A percentile compares a stretch with the other conserved stretches of the same genome.
These are phyloP conservation scores for Neomicropteryx cornuta DNA, from an alignment of 1,140 invertebrate species.

Conservation along the genomic window DNA sequence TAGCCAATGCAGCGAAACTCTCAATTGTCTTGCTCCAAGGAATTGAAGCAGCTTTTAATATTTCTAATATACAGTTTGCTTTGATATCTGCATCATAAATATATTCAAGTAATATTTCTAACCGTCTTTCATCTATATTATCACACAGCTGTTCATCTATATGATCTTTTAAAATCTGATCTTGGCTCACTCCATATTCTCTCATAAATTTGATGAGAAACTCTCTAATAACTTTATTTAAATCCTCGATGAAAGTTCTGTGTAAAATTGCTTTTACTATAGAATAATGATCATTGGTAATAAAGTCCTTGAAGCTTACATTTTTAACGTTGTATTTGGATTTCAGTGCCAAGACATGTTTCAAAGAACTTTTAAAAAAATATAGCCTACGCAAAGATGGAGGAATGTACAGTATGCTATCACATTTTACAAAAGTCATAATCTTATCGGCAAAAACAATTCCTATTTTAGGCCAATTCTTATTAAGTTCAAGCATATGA, in stretches of 20 bases:
- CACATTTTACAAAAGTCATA: slow-evolving; percentile 9
- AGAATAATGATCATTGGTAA: slow-evolving; percentile 7
- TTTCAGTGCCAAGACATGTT: slow-evolving; percentile 13
- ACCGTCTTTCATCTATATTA: slow-evolving; percentile 12
- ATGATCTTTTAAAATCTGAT: slow-evolving; percentile 12
- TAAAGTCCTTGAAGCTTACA: slow-evolving; percentile 12
- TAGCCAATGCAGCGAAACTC: slow-evolving; percentile 6
- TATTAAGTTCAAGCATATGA: slow-evolving; percentile 10
- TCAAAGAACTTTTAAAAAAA: slow-evolving; percentile 11
- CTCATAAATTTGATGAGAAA: slow-evolving; percentile 10
- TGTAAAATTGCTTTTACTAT: slow-evolving; percentile 11
- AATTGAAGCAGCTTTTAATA: slow-evolving; percentile 11
- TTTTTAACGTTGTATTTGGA: slow-evolving; percentile 13
- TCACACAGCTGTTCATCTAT: slow-evolving; percentile 12
- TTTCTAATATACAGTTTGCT: slow-evolving; percentile 8
- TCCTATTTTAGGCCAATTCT: slow-evolving; percentile 15
- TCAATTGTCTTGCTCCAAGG: slow-evolving; percentile 11
- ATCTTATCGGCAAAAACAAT: slow-evolving; percentile 14
- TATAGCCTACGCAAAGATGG: slow-evolving; percentile 10
- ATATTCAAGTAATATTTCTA: slow-evolving; percentile 12
- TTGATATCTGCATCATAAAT: slow-evolving; percentile 12
- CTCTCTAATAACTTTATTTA: slow-evolving; percentile 8
- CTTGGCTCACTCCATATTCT: slow-evolving; percentile 10
- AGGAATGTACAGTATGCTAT: slow-evolving; percentile 10
- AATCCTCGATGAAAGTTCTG: slow-evolving; percentile 14